Conservation (phyloP, 2,888 invertebrate species). For the Andrena praecox region DNA sequence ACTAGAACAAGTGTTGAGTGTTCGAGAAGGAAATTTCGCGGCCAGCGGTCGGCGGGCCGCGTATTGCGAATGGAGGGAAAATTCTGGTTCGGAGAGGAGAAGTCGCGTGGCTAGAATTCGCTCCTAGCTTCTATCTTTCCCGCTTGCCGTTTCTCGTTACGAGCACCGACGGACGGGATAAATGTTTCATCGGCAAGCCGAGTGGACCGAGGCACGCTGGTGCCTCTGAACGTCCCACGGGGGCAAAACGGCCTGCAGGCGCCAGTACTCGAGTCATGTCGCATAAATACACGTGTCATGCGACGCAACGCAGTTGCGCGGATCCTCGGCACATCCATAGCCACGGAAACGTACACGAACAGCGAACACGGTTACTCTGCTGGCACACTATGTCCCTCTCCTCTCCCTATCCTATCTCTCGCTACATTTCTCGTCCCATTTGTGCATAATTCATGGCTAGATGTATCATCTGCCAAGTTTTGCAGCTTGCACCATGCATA, state of each 20-base stretch:
- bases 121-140: constrained; percentile 1
- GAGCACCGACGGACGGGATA: constrained; percentile 32
- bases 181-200: constrained; percentile 58
- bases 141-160: constrained; percentile 47
- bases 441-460: constrained; percentile 51
- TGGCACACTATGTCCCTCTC: neutral
- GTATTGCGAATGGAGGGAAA: neutral
- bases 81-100: neutral
- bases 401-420: neutral
- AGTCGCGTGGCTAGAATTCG: neutral
- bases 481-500: constrained; percentile 6
- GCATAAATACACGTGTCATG: constrained; percentile 70
- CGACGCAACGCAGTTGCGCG: constrained; percentile 21
- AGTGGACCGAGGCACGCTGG: constrained; percentile 42
- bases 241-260: constrained; percentile 58
- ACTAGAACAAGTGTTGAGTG: neutral
- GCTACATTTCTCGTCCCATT: constrained; percentile 41
- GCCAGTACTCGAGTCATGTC: constrained; percentile 66
- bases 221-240: constrained; percentile 51
- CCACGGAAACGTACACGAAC: constrained; percentile 10
- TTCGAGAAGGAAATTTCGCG: neutral
- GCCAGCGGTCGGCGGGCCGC: neutral
- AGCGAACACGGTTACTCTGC: constrained; percentile 35
- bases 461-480: constrained; percentile 50
- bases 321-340: constrained; percentile 2